phyloP scores from a whole-genome alignment of 2,888 invertebrate species.

The Cyclophora albipunctata region DNA sequence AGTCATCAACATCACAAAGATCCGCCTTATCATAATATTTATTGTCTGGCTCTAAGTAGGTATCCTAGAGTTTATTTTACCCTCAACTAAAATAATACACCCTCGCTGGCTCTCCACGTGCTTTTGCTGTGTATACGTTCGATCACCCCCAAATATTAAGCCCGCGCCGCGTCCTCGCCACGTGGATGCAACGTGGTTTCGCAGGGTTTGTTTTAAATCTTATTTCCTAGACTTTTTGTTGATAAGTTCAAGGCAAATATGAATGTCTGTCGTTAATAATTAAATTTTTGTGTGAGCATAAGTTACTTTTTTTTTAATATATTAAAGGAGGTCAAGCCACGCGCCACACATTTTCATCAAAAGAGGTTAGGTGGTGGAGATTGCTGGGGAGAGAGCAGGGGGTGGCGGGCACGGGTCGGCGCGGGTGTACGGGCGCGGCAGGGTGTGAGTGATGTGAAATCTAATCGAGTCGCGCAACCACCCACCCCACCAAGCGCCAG shows the following conservation, averaged over 20 bases:
- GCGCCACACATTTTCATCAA: conserved; percentile 15
- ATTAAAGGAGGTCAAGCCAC: conserved; percentile 8
- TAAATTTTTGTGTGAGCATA: not conserved
- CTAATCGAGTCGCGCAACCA: conserved; percentile 3
- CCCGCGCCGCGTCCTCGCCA: conserved; percentile 35
- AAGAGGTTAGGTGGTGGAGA: conserved; percentile 23
- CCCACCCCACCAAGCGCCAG: conserved; percentile 6
- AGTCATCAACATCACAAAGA: too few relatives aligned
- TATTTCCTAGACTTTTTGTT: too few relatives aligned
- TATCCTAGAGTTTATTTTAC: too few relatives aligned
- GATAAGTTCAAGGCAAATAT: too few relatives aligned
- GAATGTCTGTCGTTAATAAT: not conserved
- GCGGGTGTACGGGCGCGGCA: conserved; percentile 7
- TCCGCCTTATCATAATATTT: too few relatives aligned
- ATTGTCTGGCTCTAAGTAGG: too few relatives aligned
- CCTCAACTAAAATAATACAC: not conserved
- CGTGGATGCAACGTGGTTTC: conserved; percentile 27
- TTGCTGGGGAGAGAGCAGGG: conserved; percentile 25
- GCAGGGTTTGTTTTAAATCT: too few relatives aligned
- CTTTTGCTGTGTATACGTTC: conserved; percentile 7
- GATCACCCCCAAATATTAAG: conserved; percentile 21
- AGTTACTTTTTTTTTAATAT: not conserved
- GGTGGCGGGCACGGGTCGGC: conserved; percentile 7
- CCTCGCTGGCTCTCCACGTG: conserved; percentile 10
- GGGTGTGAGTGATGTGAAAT: conserved; percentile 9